Base-by-base conservation (phyloP, 2,797 vertebrate species). In the Gorsachius magnificus region DNA sequence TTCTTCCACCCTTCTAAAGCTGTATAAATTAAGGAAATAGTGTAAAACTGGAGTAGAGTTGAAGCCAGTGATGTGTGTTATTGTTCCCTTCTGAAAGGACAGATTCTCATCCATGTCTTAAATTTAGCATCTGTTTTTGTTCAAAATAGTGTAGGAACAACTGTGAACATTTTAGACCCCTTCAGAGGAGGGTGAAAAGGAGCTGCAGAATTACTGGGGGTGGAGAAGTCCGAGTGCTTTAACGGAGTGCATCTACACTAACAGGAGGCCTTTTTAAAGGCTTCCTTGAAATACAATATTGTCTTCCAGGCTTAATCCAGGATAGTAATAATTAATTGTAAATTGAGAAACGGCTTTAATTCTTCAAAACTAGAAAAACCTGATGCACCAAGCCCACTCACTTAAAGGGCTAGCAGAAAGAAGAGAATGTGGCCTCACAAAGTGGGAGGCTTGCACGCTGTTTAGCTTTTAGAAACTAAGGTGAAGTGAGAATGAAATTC, bases 241-340 rank as follows among this genome's bases (percentile, higher is more conserved):
- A 71, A 70, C 75, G 54, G 68, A 95, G 56, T 93, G 17, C 72
- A 70, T 82, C 88, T 93, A 58, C 0, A 18, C 90, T 74, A 93
- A 96, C 93, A 97, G 90, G 46, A 81, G 96, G 66, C 83, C 94
- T 97, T 96, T 96, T 94, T 96, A 91, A 97, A 94, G 91, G 90
- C 93, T 98, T 97, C 94, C 89, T 95, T 97, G 97, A 96, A 97
- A 97, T 94, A 90, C 95, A 97, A 45, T 97, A 86, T 92, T 97
- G 83, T 95, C 97, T 98, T 97, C 88, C 96, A 96, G 87, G 97
- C 97, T 97, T 98, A 98, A 97, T 97, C 97, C 97, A 96, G 97
- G 97, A 96, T 98, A 98, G 98, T 98, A 98, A 97, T 98, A 98
- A 98, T 98, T 98, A 99, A 98, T 98, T 99, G 98, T 98, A 99